phyloP scores from a whole-genome alignment of 2,888 invertebrate genomes.

The Mimachlamys varia region DNA sequence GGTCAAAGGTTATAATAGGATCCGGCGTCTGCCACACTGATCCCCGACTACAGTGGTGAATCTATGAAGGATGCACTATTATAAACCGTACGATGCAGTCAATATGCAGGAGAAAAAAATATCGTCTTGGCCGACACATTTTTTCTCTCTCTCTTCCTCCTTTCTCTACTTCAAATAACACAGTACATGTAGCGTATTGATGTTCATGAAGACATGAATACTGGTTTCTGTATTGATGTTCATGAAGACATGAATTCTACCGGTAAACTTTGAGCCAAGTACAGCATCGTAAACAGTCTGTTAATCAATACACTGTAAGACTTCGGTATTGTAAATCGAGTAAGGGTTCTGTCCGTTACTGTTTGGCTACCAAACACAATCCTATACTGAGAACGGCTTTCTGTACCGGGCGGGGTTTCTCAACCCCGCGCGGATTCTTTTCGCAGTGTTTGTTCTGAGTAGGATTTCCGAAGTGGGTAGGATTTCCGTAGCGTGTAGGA shows the following conservation, averaged over 20 bases:
- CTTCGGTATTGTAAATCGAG: neutral
- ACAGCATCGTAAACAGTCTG: neutral
- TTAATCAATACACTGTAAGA: neutral
- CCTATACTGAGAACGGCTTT: neutral
- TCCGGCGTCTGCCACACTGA: neutral
- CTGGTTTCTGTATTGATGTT: neutral
- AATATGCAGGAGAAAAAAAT: neutral
- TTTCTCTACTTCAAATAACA: neutral
- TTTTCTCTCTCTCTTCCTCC: too few species aligned
- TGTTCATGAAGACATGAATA: neutral
- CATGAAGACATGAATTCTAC: neutral
- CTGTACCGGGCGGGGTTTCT: neutral
- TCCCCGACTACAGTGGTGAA: neutral
- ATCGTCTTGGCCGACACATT: neutral
- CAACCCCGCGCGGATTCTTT: neutral
- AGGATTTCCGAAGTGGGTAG: neutral
- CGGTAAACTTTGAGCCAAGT: slow-evolving; percentile 11
- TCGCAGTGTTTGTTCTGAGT: neutral
- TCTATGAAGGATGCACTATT: neutral
- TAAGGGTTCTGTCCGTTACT: neutral
- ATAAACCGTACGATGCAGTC: slow-evolving; percentile 15
- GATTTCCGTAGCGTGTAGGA: neutral
- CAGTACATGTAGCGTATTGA: neutral
- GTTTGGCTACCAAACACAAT: neutral
- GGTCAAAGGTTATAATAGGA: neutral